A percentile compares a stretch with the other conserved stretches of the same genome.
Evolutionary conservation across 2,797 vertebrate genomes (phyloP).

Genomic region (Amblyraja radiata): DNA sequence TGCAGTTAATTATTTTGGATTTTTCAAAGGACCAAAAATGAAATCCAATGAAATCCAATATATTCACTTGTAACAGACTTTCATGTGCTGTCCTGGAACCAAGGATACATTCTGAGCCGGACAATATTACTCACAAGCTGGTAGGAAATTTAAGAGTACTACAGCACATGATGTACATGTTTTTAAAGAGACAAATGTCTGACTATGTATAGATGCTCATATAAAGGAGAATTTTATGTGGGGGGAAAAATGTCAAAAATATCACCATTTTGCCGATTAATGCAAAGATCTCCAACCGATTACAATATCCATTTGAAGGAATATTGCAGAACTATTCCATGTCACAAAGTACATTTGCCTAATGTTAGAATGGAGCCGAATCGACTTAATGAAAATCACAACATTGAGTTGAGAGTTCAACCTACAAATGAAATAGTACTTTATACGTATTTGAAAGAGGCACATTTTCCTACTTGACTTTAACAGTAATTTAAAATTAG

Average conservation of each 20-base stretch:
- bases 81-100: background rate
- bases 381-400: background rate
- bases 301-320: background rate
- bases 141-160: background rate
- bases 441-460: background rate
- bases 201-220: background rate
- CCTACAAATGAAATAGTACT: background rate
- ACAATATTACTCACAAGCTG: background rate
- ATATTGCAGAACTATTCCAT: background rate
- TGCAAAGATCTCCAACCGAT: background rate
- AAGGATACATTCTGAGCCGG: background rate
- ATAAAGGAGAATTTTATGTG: background rate
- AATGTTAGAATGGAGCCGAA: background rate
- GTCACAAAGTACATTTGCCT: background rate
- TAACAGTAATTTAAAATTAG: constrained; percentile 40
- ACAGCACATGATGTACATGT: background rate
- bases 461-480: background rate
- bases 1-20: too few relatives aligned
- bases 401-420: background rate
- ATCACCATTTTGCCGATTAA: background rate
- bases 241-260: background rate
- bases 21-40: too few relatives aligned
- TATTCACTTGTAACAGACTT: background rate
- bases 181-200: background rate
- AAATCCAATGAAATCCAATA: background rate